A percentile compares a stretch with the other conserved stretches of the same genome.
phyloP scores from a whole-genome alignment of 2,888 invertebrate species.

The Eupithecia insigniata region DNA sequence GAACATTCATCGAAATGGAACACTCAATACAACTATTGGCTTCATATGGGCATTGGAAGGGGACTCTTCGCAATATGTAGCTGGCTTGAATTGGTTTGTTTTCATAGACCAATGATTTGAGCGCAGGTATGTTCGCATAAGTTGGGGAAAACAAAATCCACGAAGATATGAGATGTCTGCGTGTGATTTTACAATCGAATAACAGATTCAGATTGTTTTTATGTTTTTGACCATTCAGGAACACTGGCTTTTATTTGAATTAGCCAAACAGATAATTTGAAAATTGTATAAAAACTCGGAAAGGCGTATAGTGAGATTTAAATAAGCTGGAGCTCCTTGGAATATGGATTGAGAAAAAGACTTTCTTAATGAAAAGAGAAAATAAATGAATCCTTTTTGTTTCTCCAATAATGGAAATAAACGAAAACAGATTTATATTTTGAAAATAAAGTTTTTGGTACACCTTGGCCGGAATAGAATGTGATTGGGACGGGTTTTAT shows the following conservation, averaged over 20 bases:
- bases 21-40: conserved; percentile 61
- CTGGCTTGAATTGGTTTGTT: conserved; percentile 55
- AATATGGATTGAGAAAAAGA: neutral
- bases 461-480: conserved; percentile 33
- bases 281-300: neutral
- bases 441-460: neutral
- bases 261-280: neutral
- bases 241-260: neutral
- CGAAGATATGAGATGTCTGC: conserved; percentile 20
- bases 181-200: conserved; percentile 15
- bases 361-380: neutral
- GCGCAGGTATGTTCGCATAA: conserved; percentile 43
- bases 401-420: neutral
- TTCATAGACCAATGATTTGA: conserved; percentile 56
- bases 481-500: conserved; percentile 50
- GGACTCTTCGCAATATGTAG: conserved; percentile 56
- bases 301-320: neutral
- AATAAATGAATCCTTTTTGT: neutral
- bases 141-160: conserved; percentile 44
- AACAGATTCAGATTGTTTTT: neutral
- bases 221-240: neutral
- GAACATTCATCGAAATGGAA: conserved; percentile 60
- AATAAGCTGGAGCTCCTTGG: neutral
- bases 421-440: neutral
- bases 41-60: conserved; percentile 58